Evolutionary conservation across 2,888 invertebrate genomes (phyloP).

Genomic region (Andrena bucephala): DNA sequence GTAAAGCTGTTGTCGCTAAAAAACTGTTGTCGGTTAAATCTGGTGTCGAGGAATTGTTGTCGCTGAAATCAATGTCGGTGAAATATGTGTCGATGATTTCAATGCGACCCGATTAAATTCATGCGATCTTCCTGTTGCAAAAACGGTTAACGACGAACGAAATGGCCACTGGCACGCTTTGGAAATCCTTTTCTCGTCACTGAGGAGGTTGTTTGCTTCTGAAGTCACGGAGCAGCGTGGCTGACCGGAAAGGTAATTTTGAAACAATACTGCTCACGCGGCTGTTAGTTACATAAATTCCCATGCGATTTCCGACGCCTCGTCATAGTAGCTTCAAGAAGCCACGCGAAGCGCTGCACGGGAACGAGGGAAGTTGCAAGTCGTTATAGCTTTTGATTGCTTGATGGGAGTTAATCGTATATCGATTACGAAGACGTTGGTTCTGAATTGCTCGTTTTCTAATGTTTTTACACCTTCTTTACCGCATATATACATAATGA

Average conservation of each 20-base stretch:
- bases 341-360: not conserved
- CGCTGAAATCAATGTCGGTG: too few species aligned
- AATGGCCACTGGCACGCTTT: not conserved
- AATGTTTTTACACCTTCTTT: too few species aligned
- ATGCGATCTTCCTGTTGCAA: too few species aligned
- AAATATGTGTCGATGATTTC: too few species aligned
- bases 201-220: not conserved
- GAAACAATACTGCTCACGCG: not conserved
- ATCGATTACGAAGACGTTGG: too few species aligned
- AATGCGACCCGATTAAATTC: too few species aligned
- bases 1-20: too few species aligned
- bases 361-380: not conserved
- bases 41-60: too few species aligned
- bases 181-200: not conserved
- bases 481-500: too few species aligned
- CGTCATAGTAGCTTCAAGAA: not conserved
- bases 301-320: not conserved
- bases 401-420: not conserved
- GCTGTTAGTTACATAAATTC: not conserved
- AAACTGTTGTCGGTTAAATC: too few species aligned
- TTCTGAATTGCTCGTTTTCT: too few species aligned
- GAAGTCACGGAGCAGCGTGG: not conserved
- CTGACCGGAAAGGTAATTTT: constrained; percentile 3
- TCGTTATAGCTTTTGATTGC: not conserved
- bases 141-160: not conserved